Conservation (phyloP, 2,888 invertebrate species). For the Eumacrocentrus americanus region DNA sequence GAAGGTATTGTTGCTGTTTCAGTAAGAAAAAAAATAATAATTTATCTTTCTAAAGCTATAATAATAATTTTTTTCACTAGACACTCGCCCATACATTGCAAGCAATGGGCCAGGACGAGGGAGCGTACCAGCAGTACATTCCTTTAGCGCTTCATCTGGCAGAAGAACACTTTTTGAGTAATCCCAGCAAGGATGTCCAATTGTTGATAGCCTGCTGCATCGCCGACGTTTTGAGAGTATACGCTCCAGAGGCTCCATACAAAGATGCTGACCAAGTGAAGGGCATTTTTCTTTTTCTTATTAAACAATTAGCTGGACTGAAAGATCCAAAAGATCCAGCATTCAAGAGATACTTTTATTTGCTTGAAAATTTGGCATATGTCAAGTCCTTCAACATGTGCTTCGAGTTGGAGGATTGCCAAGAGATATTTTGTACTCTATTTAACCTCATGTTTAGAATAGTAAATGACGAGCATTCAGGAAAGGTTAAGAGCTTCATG, state of each 20-base stretch:
- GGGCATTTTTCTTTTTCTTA: slow-evolving; percentile 92
- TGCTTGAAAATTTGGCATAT: slow-evolving; percentile 94
- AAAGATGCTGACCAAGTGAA: slow-evolving; percentile 89
- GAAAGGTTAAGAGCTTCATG: slow-evolving; percentile 96
- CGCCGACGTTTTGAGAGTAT: slow-evolving; percentile 94
- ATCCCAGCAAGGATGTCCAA: slow-evolving; percentile 90
- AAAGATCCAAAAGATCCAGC: slow-evolving; percentile 97
- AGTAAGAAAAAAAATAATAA: neutral
- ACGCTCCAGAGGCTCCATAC: slow-evolving; percentile 97
- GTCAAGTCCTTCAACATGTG: slow-evolving; percentile 99
- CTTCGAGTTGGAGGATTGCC: slow-evolving; percentile 96
- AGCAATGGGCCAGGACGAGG: slow-evolving; percentile 96
- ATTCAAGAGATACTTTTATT: slow-evolving; percentile 96
- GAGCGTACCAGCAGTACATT: slow-evolving; percentile 89
- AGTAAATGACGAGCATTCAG: slow-evolving; percentile 95
- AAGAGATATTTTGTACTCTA: slow-evolving; percentile 93
- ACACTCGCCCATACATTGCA: slow-evolving; percentile 92
- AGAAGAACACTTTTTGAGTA: slow-evolving; percentile 89
- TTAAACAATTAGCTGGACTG: slow-evolving; percentile 89
- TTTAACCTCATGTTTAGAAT: slow-evolving; percentile 95
- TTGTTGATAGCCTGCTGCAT: slow-evolving; percentile 95
- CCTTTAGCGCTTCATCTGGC: slow-evolving; percentile 91
- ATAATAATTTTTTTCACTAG: slow-evolving; percentile 57
- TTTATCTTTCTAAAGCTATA: neutral
- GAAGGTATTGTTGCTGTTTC: slow-evolving; percentile 69